Evolutionary conservation across 2,888 invertebrate species (phyloP).

Genomic region (Brachynemurus nebulosus): DNA sequence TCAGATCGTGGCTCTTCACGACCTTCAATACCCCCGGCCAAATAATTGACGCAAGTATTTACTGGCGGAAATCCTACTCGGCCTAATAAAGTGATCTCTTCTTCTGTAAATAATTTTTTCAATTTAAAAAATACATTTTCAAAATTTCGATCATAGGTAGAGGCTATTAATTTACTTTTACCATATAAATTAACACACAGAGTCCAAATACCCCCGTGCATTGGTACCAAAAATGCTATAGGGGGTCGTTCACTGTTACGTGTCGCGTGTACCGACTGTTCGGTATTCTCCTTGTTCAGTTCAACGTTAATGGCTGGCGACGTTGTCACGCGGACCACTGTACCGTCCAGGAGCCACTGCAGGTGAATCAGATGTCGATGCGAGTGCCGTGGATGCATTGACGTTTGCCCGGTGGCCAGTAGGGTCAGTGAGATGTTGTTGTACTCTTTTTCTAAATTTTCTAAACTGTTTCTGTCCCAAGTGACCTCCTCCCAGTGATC

Average conservation of each 20-base stretch:
- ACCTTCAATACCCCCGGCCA: constrained; percentile 52
- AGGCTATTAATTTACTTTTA: constrained; percentile 27
- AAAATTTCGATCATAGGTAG: no score
- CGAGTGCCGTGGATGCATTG: constrained; percentile 7
- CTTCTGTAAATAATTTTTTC: constrained; percentile 37
- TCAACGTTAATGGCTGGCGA: constrained; percentile 7
- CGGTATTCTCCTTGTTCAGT: constrained; percentile 10
- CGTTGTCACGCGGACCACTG: constrained; percentile 47
- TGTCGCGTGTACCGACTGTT: neutral
- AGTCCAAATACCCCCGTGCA: constrained; percentile 87
- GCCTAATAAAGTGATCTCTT: constrained; percentile 53
- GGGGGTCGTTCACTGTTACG: constrained; percentile 23
- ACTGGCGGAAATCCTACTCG: constrained; percentile 52
- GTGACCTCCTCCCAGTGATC: constrained; percentile 82
- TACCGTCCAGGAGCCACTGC: constrained; percentile 64
- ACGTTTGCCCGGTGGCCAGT: constrained; percentile 2
- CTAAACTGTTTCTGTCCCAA: constrained; percentile 54
- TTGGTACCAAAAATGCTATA: constrained; percentile 62
- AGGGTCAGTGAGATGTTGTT: constrained; percentile 35
- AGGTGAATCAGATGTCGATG: constrained; percentile 25
- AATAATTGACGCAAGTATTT: constrained; percentile 65
- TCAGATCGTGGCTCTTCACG: constrained; percentile 61
- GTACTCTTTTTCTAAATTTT: constrained; percentile 40
- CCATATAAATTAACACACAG: constrained; percentile 71
- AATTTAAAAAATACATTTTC: no score